A percentile compares a stretch with the other conserved stretches of the same genome.
These are phyloP conservation scores for Aurelia coerulea DNA, from an alignment of 30 jellyfish, hydroid and myxozoan species.

Conservation along the genomic window DNA sequence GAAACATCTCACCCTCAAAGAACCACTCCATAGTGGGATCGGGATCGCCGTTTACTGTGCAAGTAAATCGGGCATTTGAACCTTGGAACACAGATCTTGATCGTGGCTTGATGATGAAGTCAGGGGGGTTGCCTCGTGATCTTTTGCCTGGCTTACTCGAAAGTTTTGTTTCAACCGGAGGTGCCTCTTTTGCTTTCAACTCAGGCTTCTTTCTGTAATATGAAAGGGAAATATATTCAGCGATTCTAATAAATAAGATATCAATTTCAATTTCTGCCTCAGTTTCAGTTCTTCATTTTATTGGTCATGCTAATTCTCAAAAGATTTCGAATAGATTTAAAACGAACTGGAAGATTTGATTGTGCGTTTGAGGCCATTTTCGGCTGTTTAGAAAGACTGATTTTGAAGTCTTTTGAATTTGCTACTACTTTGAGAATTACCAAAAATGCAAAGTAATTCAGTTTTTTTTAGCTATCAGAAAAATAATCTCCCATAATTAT, in stretches of 20 bases:
- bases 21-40: slow-evolving; percentile 85
- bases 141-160: slow-evolving; percentile 21
- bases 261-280: neutral
- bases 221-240: neutral
- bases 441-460: too few species aligned
- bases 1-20: slow-evolving; percentile 67
- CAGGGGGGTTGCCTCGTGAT: slow-evolving; percentile 82
- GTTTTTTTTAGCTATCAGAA: too few species aligned
- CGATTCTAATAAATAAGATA: neutral
- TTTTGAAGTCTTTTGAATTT: neutral
- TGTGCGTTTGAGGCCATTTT: too few species aligned
- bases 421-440: neutral
- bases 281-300: too few species aligned
- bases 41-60: slow-evolving; percentile 82
- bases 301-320: too few species aligned
- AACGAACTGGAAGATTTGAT: neutral
- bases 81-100: slow-evolving; percentile 72
- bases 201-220: neutral
- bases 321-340: too few species aligned
- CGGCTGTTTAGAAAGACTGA: too few species aligned
- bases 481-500: too few species aligned
- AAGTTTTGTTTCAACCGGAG: slow-evolving; percentile 32
- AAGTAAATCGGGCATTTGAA: slow-evolving; percentile 76
- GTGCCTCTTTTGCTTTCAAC: neutral
- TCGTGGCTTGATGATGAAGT: slow-evolving; percentile 85